These are phyloP conservation scores for Tinamus guttatus DNA, from an alignment of 2,113 vertebrate genomes.

Conservation along the genomic window DNA sequence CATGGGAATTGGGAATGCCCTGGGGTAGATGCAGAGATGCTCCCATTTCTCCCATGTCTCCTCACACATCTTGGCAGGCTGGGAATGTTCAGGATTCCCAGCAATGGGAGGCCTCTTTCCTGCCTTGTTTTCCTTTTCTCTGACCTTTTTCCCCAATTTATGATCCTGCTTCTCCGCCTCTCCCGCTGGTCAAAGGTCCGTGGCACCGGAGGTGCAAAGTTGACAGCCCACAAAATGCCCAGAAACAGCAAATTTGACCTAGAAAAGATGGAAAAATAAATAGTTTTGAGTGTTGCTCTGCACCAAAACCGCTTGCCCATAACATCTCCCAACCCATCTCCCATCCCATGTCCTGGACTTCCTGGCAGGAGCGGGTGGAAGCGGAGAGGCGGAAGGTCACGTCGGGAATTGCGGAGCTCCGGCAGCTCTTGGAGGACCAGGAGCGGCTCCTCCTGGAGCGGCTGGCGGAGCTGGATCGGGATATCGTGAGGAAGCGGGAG, in stretches of 20 bases:
- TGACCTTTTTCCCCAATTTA: fast-evolving
- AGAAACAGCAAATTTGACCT: fast-evolving
- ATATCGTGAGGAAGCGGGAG: constrained; percentile 32
- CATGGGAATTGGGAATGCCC: fast-evolving
- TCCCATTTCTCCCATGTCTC: fast-evolving
- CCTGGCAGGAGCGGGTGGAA: constrained; percentile 9
- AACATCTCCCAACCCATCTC: too few species aligned
- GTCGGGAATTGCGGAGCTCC: background rate
- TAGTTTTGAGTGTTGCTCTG: too few species aligned
- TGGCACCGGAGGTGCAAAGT: background rate
- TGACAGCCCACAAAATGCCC: fast-evolving
- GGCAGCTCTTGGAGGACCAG: constrained; percentile 46
- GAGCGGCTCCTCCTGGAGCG: constrained; percentile 23
- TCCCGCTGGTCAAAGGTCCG: background rate
- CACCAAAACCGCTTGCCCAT: too few species aligned
- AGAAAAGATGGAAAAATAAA: fast-evolving
- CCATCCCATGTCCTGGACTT: fast-evolving
- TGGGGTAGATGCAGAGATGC: fast-evolving
- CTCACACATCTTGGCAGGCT: fast-evolving
- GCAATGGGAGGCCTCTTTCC: background rate
- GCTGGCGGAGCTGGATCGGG: constrained; percentile 22
- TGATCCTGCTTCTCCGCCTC: background rate
- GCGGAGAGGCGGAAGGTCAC: constrained; percentile 38
- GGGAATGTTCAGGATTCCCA: fast-evolving
- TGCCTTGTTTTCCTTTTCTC: background rate